phyloP scores from a whole-genome alignment of 1,140 invertebrate genomes.

The Drosophila nasuta region DNA sequence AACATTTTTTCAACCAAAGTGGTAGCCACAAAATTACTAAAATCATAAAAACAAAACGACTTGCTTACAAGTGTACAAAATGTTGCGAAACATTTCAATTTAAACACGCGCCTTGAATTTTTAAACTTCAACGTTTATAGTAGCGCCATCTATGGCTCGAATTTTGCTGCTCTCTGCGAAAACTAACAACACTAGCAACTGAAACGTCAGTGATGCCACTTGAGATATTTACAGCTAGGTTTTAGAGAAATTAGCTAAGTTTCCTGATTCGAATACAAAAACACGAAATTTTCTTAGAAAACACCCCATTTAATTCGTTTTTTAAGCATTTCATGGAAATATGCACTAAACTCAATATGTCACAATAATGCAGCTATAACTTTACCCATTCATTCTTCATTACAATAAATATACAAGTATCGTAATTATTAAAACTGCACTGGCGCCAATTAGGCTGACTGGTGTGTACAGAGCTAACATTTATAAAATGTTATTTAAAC shows the following conservation, averaged over 20 bases:
- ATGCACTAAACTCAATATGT: constrained; percentile 54
- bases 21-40: constrained; percentile 17
- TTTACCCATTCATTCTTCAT: constrained; percentile 42
- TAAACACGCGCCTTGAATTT: neutral
- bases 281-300: constrained; percentile 25
- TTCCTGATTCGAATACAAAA: neutral
- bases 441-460: constrained; percentile 33
- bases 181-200: neutral
- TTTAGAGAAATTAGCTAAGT: no score
- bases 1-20: constrained; percentile 58
- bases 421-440: constrained; percentile 50
- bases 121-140: neutral
- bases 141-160: constrained; percentile 29
- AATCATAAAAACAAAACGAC: neutral
- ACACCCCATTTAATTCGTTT: constrained; percentile 52
- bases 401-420: constrained; percentile 70
- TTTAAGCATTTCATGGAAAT: constrained; percentile 80
- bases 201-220: no score
- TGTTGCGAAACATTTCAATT: constrained; percentile 19
- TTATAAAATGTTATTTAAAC: constrained; percentile 84
- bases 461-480: constrained; percentile 84
- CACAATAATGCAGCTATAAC: constrained; percentile 34
- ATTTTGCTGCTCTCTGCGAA: neutral
- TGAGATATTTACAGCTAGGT: no score
- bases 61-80: constrained; percentile 18